Evolutionary conservation across 2,113 vertebrate species (phyloP), one percentile per base, ranked within the genome.

Genomic region (Ellobius talpinus): DNA sequence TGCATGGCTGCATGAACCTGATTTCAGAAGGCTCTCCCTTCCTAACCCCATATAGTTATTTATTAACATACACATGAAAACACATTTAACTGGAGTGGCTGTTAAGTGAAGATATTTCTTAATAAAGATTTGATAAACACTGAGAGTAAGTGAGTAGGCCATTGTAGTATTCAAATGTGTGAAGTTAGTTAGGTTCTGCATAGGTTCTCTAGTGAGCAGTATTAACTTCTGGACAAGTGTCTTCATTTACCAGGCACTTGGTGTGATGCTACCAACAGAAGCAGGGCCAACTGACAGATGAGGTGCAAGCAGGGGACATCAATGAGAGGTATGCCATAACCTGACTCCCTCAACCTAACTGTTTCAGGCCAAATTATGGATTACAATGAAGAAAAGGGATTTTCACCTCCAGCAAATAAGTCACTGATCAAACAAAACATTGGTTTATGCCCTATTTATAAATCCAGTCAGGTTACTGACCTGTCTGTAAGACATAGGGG

Each of bases 161-260:
- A 36, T 84, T 89, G 79, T 58, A 42, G n/a, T 26, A 45, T 58
- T 61, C 79, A 63, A 98, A 99, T 98, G 98, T 98, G 98, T 96
- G 97, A 98, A 97, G 98, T 98, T 93, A 97, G 94, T 98, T 97
- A 96, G 97, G 94, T 74, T 98, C 93, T 98, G 97, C 94, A 90
- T 95, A 96, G 98, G 76, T 96, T 97, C 95, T 98, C 98, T 97
- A 98, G 98, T 98, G 96, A 95, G 89, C 97, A 99, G 99, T 98
- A 98, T 99, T 98, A 98, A 99, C 99, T 98, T 85, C 36, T 89
- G 98, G 98, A 99, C 97, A 98, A 98, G 97, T 96, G 77, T 96
- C 97, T 95, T 98, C 98, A 99, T 98, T 98, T 98, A 99, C 96
- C 97, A 97, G 98, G 98, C 98, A 98, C 97, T 97, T 98, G 87